Base-by-base conservation (phyloP, 2,888 invertebrate species). In the Cryptus armator region DNA sequence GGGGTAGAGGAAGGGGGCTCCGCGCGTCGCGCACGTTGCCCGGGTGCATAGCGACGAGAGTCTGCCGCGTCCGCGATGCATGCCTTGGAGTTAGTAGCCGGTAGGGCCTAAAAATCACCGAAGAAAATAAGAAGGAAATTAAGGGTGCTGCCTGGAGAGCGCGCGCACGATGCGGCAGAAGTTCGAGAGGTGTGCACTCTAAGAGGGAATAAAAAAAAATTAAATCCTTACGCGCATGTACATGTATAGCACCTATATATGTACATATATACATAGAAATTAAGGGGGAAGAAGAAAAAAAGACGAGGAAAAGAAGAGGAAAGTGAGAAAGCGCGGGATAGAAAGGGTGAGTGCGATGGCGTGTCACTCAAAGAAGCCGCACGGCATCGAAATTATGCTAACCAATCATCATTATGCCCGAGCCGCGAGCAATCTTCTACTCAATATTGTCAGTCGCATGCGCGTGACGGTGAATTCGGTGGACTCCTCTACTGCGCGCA, bases 321-420 rank as follows among this genome's bases (percentile, higher is more conserved):
- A 48, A 74, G 46, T 46, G 64, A 43, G 68, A 77, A 66, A 76
- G 32, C 67, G 59, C 43, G 72, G 72, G 43, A 78, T 16, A 32
- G 76, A 80, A 81, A 74, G 75, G 76, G 82, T 78, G 82, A 72
- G 88, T 81, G 84, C 37, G 87, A 89, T 91, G 86, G 90, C 91
- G 91, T 91, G 91, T 92, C 92, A 92, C 86, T 92, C 91, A 93
- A 93, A 93, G 92, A 91, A 90, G 90, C 92, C 91, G 92, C 88
- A 83, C 76, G 68, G 87, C 84, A 87, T 88, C 83, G 89, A 92
- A 92, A 92, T 92, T 92, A 91, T 91, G 90, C 89, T 87, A 89
- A 88, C 90, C 92, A 89, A 91, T 91, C 91, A 92, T 92, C 91
- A 93, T 93, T 92, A 92, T 91, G 89, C 88, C 86, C 87, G 82